Evolutionary conservation across 1,140 invertebrate species (phyloP).

Genomic region (Campoletis sonorensis): DNA sequence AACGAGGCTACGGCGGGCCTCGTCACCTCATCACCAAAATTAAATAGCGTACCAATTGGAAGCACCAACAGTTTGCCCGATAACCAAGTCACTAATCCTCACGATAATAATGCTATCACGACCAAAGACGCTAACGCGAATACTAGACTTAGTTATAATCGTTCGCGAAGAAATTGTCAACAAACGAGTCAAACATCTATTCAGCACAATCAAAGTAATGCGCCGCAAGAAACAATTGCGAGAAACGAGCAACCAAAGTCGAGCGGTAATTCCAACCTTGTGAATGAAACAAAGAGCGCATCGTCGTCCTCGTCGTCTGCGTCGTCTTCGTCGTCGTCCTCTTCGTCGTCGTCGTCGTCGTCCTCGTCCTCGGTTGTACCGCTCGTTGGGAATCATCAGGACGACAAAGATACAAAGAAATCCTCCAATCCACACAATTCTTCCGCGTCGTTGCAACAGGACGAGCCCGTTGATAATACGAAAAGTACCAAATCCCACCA

Average conservation of each 20-base stretch:
- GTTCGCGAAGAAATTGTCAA: conserved; percentile 57
- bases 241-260: conserved; percentile 49
- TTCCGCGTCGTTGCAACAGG: conserved; percentile 33
- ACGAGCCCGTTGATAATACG: conserved; percentile 13
- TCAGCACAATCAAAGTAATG: conserved; percentile 47
- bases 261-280: background rate
- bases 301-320: no score
- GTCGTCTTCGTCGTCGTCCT: no score
- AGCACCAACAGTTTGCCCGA: conserved; percentile 33
- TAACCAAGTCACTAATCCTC: conserved; percentile 41
- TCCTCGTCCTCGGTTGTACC: background rate
- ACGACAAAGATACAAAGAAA: conserved; percentile 52
- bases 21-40: conserved; percentile 54
- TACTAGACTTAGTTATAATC: conserved; percentile 57
- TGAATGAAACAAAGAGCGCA: conserved; percentile 21
- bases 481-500: background rate
- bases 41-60: conserved; percentile 48
- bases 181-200: conserved; percentile 53
- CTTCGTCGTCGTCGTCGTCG: no score
- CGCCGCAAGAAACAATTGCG: conserved; percentile 34
- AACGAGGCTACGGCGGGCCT: conserved; percentile 57
- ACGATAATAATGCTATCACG: conserved; percentile 34
- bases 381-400: conserved; percentile 30
- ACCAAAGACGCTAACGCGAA: conserved; percentile 57
- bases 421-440: conserved; percentile 30